Base-by-base conservation (phyloP, 2,113 vertebrate genomes). In the Furnarius figulus region DNA sequence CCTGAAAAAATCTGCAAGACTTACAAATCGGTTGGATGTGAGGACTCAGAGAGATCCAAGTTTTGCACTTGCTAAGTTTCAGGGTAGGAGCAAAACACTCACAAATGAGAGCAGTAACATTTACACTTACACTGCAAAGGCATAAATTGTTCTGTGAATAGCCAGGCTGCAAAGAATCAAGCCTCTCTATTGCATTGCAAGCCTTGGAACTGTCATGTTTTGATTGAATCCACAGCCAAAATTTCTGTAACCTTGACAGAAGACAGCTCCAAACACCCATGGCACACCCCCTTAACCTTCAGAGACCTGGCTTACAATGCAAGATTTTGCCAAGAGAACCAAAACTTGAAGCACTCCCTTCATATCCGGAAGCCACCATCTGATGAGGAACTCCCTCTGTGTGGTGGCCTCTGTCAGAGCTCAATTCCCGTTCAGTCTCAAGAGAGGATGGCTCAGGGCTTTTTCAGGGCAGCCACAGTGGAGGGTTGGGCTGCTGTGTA, bases 351-450 rank as follows among this genome's bases (percentile, higher is more conserved):
- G 50, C 42, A 14, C 20, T 58, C 23, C 16, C 10, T 25, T 61
- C 22, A 13, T 40, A 49, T 30, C 40, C 0, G 1, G 58, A 87
- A 78, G 53, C 44, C 5, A 1, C 58, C 72, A 53, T 23, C 11
- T 9, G 5, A 14, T 87, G 93, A 87, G 82, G 71, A 94, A 39
- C 27, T 87, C 63, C 42, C 30, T 85, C 53, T 80, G 28, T 1
- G 0, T 44, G 71, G 35, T 77, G 62, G 25, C 59, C 65, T 66
- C 59, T 90, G 8, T 66, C 1, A 1, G 47, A 87, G 47, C 17
- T 33, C 0, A 0, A 9, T 68, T 85, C 50, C 37, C 25, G 1
- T 44, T 56, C 2, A 1, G n/a, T 50, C 59, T 66, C 46, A 7
- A 25, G 50, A 58, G 33, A 58, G 40, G 11, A 25, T 53, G 40